A percentile compares a stretch with the other conserved stretches of the same genome.
Evolutionary conservation across 2,797 vertebrate genomes (phyloP).

Genomic region (Thaleichthys pacificus): DNA sequence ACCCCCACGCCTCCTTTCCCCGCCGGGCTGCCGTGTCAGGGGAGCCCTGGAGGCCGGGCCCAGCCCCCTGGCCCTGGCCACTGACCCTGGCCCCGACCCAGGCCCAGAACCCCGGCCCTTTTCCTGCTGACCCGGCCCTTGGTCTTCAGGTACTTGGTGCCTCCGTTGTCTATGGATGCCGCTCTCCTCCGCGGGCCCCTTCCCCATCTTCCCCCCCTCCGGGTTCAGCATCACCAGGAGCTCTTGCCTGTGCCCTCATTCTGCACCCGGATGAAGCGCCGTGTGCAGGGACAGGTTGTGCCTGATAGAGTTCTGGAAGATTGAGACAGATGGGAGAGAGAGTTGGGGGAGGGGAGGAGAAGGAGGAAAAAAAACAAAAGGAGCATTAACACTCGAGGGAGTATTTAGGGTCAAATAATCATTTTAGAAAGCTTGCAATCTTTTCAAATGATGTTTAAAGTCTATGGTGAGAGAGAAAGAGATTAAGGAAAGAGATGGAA

Average conservation of each 20-base stretch:
- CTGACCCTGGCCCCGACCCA: slow-evolving; percentile 70
- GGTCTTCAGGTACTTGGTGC: slow-evolving; percentile 90
- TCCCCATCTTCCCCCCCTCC: slow-evolving; percentile 92
- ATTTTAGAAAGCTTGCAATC: slow-evolving; percentile 57
- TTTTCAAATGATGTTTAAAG: slow-evolving; percentile 57
- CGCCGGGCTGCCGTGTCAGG: slow-evolving; percentile 93
- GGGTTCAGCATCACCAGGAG: slow-evolving; percentile 99
- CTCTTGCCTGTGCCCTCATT: slow-evolving; percentile 97
- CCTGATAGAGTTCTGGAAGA: slow-evolving; percentile 90
- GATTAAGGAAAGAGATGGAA: slow-evolving; percentile 13
- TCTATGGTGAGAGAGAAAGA: no score
- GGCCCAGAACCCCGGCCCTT: slow-evolving; percentile 71
- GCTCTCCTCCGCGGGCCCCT: slow-evolving; percentile 88
- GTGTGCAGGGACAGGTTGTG: slow-evolving; percentile 97
- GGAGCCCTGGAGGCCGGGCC: slow-evolving; percentile 79
- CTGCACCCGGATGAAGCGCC: slow-evolving; percentile 91
- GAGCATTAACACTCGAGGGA: slow-evolving; percentile 45
- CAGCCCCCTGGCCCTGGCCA: slow-evolving; percentile 75
- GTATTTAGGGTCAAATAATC: slow-evolving; percentile 60
- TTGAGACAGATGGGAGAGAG: slow-evolving; percentile 25
- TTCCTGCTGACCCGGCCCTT: slow-evolving; percentile 90
- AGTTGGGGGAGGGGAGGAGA: slow-evolving; percentile 5
- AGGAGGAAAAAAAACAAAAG: slow-evolving; percentile 7
- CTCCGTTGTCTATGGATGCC: slow-evolving; percentile 88
- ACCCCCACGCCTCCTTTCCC: slow-evolving; percentile 83